phyloP scores from a whole-genome alignment of 2,797 vertebrate species.

The Gallinago nigripennis region DNA sequence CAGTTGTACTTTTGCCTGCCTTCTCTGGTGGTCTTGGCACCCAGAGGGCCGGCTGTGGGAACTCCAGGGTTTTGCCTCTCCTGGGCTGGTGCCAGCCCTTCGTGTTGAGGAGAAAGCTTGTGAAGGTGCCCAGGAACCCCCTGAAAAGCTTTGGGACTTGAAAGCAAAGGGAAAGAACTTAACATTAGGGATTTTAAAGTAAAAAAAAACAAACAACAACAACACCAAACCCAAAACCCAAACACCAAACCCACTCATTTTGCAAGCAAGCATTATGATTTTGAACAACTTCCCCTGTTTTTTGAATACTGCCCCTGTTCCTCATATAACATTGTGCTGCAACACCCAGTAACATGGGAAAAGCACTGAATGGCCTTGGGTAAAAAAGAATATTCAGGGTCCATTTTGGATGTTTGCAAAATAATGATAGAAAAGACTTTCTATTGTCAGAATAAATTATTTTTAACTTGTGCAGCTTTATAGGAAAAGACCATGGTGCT shows the following conservation, averaged over 20 bases:
- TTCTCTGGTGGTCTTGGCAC: not conserved
- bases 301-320: not conserved
- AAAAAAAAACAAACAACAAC: not conserved
- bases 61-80: not conserved
- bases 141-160: not conserved
- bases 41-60: fast-evolving
- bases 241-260: not conserved
- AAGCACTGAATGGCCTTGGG: fast-evolving
- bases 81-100: not conserved
- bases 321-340: fast-evolving
- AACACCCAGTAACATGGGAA: not conserved
- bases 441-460: not conserved
- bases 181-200: not conserved
- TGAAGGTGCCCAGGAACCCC: not conserved
- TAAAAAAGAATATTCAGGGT: not conserved
- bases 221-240: too few relatives aligned
- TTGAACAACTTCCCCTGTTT: not conserved
- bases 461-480: not conserved
- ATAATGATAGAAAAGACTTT: not conserved
- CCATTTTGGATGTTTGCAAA: not conserved
- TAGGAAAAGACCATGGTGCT: not conserved
- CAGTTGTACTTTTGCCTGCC: too few relatives aligned
- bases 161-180: not conserved
- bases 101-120: not conserved
- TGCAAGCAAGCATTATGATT: not conserved